Evolutionary conservation across 1,140 invertebrate species (phyloP).

Genomic region (Ceratosolen solmsi): DNA sequence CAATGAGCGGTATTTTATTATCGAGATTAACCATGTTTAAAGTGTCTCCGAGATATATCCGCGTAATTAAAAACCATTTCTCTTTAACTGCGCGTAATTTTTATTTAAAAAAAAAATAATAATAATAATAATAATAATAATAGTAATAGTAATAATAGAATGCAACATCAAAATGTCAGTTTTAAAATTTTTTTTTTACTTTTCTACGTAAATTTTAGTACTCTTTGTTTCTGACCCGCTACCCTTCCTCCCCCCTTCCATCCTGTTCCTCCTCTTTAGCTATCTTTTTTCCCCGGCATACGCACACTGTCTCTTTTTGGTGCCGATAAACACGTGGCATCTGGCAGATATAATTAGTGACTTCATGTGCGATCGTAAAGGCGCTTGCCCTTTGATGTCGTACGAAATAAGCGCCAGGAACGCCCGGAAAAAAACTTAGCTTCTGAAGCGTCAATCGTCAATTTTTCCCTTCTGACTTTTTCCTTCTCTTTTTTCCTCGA

Average conservation of each 20-base stretch:
- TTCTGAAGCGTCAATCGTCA: neutral
- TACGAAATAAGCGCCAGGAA: neutral
- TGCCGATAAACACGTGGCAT: constrained; percentile 47
- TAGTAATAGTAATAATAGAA: too few relatives aligned
- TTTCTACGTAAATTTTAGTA: too few relatives aligned
- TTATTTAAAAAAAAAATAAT: too few relatives aligned
- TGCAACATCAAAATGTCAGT: too few relatives aligned
- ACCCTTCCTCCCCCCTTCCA: neutral
- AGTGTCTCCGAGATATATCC: too few relatives aligned
- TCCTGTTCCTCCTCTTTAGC: neutral
- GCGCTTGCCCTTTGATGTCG: constrained; percentile 11
- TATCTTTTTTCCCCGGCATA: neutral
- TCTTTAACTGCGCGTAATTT: too few relatives aligned
- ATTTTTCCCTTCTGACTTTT: neutral
- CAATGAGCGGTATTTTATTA: too few relatives aligned
- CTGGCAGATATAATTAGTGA: constrained; percentile 48
- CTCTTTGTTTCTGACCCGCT: neutral
- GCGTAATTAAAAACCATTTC: too few relatives aligned
- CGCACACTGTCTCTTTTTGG: neutral
- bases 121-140: too few relatives aligned
- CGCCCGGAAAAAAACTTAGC: neutral
- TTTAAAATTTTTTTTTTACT: too few relatives aligned
- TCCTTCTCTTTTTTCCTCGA: neutral
- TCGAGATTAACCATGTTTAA: too few relatives aligned
- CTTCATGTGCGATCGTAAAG: constrained; percentile 5